Percentiles rank a stretch among this genome's conserved stretches.
phyloP scores from a whole-genome alignment of 2,797 vertebrate species.

The Thalassophryne amazonica region DNA sequence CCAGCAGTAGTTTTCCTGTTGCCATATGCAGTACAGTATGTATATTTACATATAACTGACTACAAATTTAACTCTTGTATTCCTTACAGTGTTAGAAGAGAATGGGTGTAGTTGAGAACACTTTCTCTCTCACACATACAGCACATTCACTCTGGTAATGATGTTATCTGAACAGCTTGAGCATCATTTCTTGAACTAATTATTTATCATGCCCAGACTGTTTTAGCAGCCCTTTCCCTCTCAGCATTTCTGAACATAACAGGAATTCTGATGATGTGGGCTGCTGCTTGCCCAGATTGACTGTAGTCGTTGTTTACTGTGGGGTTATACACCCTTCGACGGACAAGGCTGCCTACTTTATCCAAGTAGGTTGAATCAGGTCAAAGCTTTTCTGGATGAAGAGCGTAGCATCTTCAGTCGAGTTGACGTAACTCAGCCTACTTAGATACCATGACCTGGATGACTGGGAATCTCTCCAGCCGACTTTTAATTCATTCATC shows the following conservation, averaged over 20 bases:
- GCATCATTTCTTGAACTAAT: constrained; percentile 56
- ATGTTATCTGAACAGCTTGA: constrained; percentile 51
- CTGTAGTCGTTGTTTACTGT: constrained; percentile 32
- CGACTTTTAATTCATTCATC: too few species aligned
- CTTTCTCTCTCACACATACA: not conserved
- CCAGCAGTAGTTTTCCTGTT: constrained; percentile 18
- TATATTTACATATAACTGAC: constrained; percentile 30
- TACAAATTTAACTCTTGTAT: constrained; percentile 12
- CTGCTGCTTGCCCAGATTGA: constrained; percentile 23
- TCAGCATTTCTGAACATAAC: constrained; percentile 45
- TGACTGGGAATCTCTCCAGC: too few species aligned
- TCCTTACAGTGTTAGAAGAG: not conserved
- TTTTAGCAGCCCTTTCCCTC: constrained; percentile 46
- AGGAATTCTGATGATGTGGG: constrained; percentile 34
- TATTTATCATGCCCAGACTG: constrained; percentile 47
- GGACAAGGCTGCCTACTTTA: constrained; percentile 16
- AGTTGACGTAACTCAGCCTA: too few species aligned
- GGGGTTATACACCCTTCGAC: constrained; percentile 28
- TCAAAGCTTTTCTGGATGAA: too few species aligned
- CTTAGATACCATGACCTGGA: too few species aligned
- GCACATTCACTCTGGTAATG: constrained; percentile 32
- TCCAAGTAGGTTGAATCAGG: too few species aligned
- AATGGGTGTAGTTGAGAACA: not conserved
- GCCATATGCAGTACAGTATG: constrained; percentile 15
- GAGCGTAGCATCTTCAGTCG: too few species aligned